Evolutionary conservation across 2,113 vertebrate genomes (phyloP).

Genomic region (Oreotrochilus melanogaster): DNA sequence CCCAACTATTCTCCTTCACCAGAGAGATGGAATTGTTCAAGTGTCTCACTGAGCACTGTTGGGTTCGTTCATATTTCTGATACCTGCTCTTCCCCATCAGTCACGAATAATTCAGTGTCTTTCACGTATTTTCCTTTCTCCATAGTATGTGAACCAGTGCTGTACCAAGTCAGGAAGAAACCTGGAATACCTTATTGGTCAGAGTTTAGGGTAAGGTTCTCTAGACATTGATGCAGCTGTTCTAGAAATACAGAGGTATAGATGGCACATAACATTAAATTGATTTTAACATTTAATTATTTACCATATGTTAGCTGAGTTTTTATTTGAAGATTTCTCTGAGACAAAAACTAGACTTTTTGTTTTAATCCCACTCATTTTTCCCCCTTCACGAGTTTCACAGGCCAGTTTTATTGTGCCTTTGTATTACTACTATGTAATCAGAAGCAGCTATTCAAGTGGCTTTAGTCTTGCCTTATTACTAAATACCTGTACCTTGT

Average conservation of each 20-base stretch:
- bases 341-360: neutral
- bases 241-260: neutral
- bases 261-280: neutral
- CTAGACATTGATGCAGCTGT: neutral
- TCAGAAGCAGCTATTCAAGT: conserved; percentile 26
- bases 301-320: neutral
- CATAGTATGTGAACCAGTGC: neutral
- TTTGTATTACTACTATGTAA: conserved; percentile 20
- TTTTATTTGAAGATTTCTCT: neutral
- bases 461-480: neutral
- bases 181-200: neutral
- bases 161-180: neutral
- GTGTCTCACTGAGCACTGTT: neutral
- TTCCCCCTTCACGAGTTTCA: neutral
- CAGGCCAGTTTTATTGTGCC: neutral
- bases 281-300: neutral
- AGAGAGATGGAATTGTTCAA: neutral
- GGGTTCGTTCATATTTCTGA: neutral
- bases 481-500: neutral
- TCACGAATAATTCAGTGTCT: neutral
- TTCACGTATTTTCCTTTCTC: neutral
- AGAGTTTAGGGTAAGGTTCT: neutral
- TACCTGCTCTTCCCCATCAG: neutral
- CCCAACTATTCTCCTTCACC: rapidly evolving
- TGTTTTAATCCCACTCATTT: neutral